Percentiles rank a stretch among this genome's conserved stretches.
Evolutionary conservation across 2,113 vertebrate species (phyloP).

Genomic region (Tragulus kanchil): DNA sequence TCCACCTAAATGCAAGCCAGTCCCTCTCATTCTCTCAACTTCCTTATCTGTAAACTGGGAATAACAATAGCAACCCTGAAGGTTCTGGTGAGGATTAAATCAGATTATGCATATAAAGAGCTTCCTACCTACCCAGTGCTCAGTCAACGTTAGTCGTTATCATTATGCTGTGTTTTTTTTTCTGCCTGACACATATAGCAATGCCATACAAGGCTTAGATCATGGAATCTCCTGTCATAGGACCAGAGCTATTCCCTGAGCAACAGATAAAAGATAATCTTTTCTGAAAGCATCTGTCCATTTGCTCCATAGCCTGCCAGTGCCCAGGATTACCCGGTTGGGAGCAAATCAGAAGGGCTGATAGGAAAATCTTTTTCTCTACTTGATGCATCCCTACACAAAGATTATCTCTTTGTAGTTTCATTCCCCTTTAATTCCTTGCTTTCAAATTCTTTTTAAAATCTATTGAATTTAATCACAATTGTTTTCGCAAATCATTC

Average conservation of each 20-base stretch:
- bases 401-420: conserved; percentile 56
- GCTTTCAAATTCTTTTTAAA: neutral
- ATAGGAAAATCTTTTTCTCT: conserved; percentile 59
- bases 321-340: conserved; percentile 27
- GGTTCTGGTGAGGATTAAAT: neutral
- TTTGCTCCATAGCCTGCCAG: conserved; percentile 68
- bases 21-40: neutral
- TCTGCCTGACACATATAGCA: neutral
- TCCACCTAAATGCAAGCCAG: neutral
- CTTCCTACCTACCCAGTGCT: neutral
- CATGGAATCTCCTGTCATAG: conserved; percentile 10
- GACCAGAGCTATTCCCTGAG: conserved; percentile 45
- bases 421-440: conserved; percentile 51
- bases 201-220: conserved; percentile 33
- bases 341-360: conserved; percentile 54
- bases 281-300: conserved; percentile 75
- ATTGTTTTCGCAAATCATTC: conserved; percentile 41
- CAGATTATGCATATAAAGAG: neutral
- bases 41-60: conserved; percentile 53
- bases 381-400: neutral
- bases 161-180: neutral
- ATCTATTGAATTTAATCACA: conserved; percentile 51
- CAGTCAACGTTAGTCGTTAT: neutral
- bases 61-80: neutral
- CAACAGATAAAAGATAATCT: conserved; percentile 70